Evolutionary conservation across 2,888 invertebrate species (phyloP), one percentile per base, ranked within the genome.

Genomic region (Drosophila emarginata): DNA sequence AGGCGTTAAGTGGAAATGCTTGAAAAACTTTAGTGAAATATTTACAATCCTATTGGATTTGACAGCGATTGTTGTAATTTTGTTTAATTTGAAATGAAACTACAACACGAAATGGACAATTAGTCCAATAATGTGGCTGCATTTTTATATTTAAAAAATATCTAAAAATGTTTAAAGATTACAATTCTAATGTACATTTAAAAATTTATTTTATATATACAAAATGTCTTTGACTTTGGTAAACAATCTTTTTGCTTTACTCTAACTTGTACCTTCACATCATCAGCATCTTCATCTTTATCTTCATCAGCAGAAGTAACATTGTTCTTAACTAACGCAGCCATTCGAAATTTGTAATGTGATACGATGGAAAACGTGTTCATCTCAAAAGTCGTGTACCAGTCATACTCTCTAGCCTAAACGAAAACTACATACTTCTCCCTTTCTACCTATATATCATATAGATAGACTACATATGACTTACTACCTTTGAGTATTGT

Each of bases 301-400:
- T 39, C 40, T 9, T 15, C 40, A 45, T 18, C 15, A 45, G 9
- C 40, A 45, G 7, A 18, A 18, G 21, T 67, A 67, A 76, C 80
- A 76, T 74, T 78, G 76, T 87, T 72, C 61, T 32, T 63, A 68
- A 67, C 67, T 61, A 61, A 32, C 32, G 59, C 56, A 70, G 56
- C 72, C 81, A 89, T 87, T 81, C 79, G 80, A 89, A 89, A 89
- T 79, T 79, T 21, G 81, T 77, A 89, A 89, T 89, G 88, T 74
- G 86, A 83, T 74, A 79, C 77, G 78, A 69, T 76, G 77, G 28
- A 74, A 80, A 81, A 81, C 80, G 88, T 87, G 86, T 87, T 76
- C 86, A 78, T 75, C 84, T 82, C 50, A 67, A 70, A 63, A 80
- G 78, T 76, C 87, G 87, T 88, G 87, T 21, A 45, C 11, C 18